Conservation (phyloP, 2,888 invertebrate species). For the Noctua janthina region DNA sequence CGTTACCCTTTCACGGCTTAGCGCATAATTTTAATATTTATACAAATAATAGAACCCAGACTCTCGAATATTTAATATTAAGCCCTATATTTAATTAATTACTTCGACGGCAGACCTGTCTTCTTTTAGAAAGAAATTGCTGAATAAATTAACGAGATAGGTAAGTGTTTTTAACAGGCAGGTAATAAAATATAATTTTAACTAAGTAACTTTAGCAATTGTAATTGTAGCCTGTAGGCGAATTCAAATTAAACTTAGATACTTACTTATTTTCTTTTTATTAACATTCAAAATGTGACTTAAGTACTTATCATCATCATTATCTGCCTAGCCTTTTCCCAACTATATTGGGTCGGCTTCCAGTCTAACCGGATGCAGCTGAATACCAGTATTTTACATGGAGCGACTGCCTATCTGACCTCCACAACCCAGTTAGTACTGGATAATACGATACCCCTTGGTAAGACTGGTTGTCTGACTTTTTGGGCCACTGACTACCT, state of each 20-base stretch:
- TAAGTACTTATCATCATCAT: too few relatives aligned
- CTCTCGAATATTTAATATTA: constrained; percentile 23
- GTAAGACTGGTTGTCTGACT: too few relatives aligned
- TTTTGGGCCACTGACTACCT: too few relatives aligned
- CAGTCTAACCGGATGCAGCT: too few relatives aligned
- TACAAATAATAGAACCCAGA: background rate
- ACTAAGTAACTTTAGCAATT: constrained; percentile 1
- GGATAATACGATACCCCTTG: too few relatives aligned
- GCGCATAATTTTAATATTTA: constrained; percentile 5
- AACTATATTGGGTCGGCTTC: too few relatives aligned
- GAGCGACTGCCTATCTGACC: too few relatives aligned
- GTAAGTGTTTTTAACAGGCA: constrained; percentile 22
- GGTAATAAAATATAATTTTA: constrained; percentile 14
- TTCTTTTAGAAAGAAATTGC: constrained; percentile 18
- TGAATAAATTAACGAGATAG: constrained; percentile 27
- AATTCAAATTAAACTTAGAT: constrained; percentile 5
- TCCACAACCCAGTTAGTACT: too few relatives aligned
- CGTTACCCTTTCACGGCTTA: constrained; percentile 24
- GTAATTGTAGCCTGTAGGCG: background rate
- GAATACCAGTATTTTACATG: too few relatives aligned
- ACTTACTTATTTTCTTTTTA: background rate
- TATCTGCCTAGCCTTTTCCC: too few relatives aligned
- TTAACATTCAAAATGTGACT: background rate
- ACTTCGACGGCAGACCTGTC: background rate
- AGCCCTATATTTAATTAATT: constrained; percentile 12